phyloP scores from a whole-genome alignment of 1,140 invertebrate genomes.

The Oryzaephilus surinamensis region DNA sequence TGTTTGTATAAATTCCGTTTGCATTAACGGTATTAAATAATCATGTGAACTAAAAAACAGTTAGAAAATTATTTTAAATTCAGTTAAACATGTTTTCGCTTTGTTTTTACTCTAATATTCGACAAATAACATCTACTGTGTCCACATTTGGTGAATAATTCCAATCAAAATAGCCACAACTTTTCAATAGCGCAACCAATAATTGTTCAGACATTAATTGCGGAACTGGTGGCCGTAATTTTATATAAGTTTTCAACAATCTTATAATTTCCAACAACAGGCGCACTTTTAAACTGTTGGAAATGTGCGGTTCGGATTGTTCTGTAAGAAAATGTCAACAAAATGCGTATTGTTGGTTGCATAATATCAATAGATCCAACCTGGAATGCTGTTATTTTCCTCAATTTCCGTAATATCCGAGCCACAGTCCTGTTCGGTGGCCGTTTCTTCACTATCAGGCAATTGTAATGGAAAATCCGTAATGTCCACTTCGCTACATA shows the following conservation, averaged over 20 bases:
- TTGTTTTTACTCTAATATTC: constrained; percentile 35
- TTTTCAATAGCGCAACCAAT: constrained; percentile 32
- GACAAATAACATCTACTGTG: constrained; percentile 8
- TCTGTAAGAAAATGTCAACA: too few species aligned
- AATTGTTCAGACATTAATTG: constrained; percentile 34
- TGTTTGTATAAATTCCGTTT: constrained; percentile 21
- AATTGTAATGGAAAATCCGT: constrained; percentile 15
- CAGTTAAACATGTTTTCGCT: constrained; percentile 34
- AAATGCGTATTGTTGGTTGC: too few species aligned
- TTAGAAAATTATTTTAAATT: constrained; percentile 23
- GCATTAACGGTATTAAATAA: constrained; percentile 29
- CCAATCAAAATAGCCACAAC: constrained; percentile 10
- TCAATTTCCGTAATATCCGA: constrained; percentile 3
- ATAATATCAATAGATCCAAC: too few species aligned
- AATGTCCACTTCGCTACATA: constrained; percentile 43
- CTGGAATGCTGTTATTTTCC: constrained; percentile 1
- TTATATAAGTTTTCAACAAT: constrained; percentile 17
- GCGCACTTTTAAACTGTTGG: constrained; percentile 8
- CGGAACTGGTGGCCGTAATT: constrained; percentile 11
- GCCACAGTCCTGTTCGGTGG: neutral
- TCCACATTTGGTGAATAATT: neutral
- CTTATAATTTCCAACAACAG: constrained; percentile 16
- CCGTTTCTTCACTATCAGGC: constrained; percentile 6
- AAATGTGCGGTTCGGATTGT: neutral
- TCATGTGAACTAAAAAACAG: constrained; percentile 19